phyloP scores from a whole-genome alignment of 2,797 vertebrate species.

The Chelmon rostratus region DNA sequence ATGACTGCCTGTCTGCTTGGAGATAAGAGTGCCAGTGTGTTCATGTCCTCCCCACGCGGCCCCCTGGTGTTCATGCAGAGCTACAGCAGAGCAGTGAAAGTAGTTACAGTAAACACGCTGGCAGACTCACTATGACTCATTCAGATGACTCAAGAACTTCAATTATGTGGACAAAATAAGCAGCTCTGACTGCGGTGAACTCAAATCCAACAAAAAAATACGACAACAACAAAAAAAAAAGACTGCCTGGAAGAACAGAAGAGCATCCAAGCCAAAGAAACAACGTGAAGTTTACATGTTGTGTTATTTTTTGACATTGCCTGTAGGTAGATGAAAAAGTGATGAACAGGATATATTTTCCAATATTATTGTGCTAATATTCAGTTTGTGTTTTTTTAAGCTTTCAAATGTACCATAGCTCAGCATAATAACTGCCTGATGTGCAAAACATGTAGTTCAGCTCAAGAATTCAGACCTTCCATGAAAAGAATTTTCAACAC shows the following conservation, averaged over 20 bases:
- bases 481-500: too few species aligned
- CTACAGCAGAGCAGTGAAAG: slow-evolving; percentile 44
- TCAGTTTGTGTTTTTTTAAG: neutral
- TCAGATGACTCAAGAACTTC: slow-evolving; percentile 65
- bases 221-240: neutral
- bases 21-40: slow-evolving; percentile 29
- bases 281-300: neutral
- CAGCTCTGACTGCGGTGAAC: slow-evolving; percentile 22
- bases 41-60: slow-evolving; percentile 6
- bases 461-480: neutral
- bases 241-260: slow-evolving; percentile 11
- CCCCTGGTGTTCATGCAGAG: slow-evolving; percentile 65
- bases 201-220: neutral
- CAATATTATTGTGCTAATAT: neutral
- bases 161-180: slow-evolving; percentile 35
- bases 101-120: slow-evolving; percentile 49
- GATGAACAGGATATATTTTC: neutral
- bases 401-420: neutral
- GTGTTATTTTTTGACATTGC: neutral
- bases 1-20: slow-evolving; percentile 23
- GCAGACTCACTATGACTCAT: slow-evolving; percentile 57
- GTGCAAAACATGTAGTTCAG: neutral
- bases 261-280: slow-evolving; percentile 9
- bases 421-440: neutral
- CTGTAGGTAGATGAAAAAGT: neutral